Percentiles rank a stretch among this genome's conserved stretches.
Conservation (phyloP, 2,888 invertebrate species). For the Scaptomyza parva region DNA sequence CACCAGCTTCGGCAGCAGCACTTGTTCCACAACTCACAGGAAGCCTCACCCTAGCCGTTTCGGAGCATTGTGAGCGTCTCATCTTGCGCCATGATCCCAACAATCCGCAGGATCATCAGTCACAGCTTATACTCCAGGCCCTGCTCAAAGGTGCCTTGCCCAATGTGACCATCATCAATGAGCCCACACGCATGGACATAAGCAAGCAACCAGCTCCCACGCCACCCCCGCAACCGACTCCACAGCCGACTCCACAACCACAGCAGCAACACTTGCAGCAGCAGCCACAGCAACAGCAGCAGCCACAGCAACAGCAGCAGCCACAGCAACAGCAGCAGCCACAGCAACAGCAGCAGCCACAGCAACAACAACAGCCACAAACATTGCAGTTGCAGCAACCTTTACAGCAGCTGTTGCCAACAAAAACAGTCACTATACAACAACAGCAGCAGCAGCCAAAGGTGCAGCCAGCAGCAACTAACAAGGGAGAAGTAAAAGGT, state of each 20-base stretch:
- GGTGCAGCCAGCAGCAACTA: slow-evolving; percentile 34
- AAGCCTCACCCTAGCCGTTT: slow-evolving; percentile 88
- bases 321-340: slow-evolving; percentile 34
- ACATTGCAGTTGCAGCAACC: slow-evolving; percentile 30
- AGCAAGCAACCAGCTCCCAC: slow-evolving; percentile 46
- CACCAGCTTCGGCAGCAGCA: slow-evolving; percentile 82
- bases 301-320: slow-evolving; percentile 35
- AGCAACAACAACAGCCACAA: slow-evolving; percentile 5
- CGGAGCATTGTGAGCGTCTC: slow-evolving; percentile 89
- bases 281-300: slow-evolving; percentile 43
- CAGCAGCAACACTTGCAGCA: too few relatives aligned
- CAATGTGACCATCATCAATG: slow-evolving; percentile 84
- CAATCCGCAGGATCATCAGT: slow-evolving; percentile 86
- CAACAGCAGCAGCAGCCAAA: slow-evolving; percentile 42
- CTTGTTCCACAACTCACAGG: slow-evolving; percentile 87
- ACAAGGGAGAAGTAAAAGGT: slow-evolving; percentile 62
- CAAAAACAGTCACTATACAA: slow-evolving; percentile 37
- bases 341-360: slow-evolving; percentile 38
- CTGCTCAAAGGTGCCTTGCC: slow-evolving; percentile 84
- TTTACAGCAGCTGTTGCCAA: slow-evolving; percentile 31
- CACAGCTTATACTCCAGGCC: slow-evolving; percentile 84
- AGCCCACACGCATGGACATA: slow-evolving; percentile 78
- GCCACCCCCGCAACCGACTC: slow-evolving; percentile 25
- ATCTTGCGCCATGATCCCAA: slow-evolving; percentile 88
- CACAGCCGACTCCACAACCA: too few relatives aligned